phyloP scores from a whole-genome alignment of 2,113 vertebrate species.

The Machaerirhynchus nigripectus region DNA sequence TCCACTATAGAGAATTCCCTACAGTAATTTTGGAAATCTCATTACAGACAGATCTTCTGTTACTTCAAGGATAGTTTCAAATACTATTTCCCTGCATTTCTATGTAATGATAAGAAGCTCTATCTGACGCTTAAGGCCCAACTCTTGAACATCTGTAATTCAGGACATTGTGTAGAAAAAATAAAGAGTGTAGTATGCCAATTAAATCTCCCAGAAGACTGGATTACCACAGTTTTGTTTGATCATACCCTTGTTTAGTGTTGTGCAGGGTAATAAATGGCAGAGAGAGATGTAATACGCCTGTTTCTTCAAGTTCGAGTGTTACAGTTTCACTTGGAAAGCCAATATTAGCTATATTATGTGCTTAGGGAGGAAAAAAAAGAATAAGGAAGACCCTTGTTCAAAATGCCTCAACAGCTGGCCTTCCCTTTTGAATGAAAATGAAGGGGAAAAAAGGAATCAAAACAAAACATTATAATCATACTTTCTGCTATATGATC shows the following conservation, averaged over 20 bases:
- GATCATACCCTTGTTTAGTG: slow-evolving; percentile 35
- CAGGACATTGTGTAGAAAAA: slow-evolving; percentile 3
- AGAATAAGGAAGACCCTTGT: background rate
- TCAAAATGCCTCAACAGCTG: slow-evolving; percentile 2
- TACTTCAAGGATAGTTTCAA: slow-evolving; percentile 57
- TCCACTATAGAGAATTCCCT: slow-evolving; percentile 60
- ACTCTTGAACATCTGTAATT: slow-evolving; percentile 13
- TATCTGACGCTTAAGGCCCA: slow-evolving; percentile 11
- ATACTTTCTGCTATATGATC: background rate
- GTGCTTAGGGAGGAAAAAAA: background rate
- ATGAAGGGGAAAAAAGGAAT: background rate
- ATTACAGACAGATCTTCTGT: slow-evolving; percentile 59
- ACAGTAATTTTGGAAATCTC: slow-evolving; percentile 66
- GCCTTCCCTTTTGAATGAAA: background rate
- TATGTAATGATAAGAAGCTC: slow-evolving; percentile 32
- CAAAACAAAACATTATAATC: background rate
- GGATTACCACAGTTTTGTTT: slow-evolving; percentile 37
- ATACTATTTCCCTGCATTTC: slow-evolving; percentile 38
- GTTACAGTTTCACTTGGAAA: slow-evolving; percentile 31
- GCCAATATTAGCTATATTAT: background rate
- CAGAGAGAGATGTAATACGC: background rate
- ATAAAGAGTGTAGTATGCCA: slow-evolving; percentile 6
- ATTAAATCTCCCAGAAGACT: slow-evolving; percentile 48
- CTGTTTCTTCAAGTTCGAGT: slow-evolving; percentile 31
- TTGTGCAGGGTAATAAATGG: slow-evolving; percentile 53